A percentile compares a stretch with the other conserved stretches of the same genome.
These are phyloP conservation scores for Myiothlypis chrysogaster DNA, from an alignment of 2,797 vertebrate species.

Conservation along the genomic window DNA sequence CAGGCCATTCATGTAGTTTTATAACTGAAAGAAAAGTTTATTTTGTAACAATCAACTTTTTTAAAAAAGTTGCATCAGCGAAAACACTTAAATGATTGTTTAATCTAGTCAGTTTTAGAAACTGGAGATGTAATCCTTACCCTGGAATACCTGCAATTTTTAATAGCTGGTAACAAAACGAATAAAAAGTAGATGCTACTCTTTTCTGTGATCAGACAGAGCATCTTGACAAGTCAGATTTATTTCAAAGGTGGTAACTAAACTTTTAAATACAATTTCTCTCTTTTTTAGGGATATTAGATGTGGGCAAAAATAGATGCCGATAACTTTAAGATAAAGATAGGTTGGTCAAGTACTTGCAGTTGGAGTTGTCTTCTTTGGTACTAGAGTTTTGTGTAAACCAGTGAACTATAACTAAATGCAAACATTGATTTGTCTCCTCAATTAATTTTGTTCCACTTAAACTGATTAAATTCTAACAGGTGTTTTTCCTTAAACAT, in stretches of 20 bases:
- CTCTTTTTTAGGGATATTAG: not conserved
- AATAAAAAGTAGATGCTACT: not conserved
- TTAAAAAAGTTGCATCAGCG: rapidly evolving
- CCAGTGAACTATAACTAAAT: not conserved
- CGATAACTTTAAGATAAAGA: not conserved
- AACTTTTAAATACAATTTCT: not conserved
- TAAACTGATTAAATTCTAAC: not conserved
- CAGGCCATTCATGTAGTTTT: not conserved
- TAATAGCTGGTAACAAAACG: not conserved
- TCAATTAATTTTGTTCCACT: not conserved
- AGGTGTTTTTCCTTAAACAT: not conserved
- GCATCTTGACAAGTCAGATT: not conserved
- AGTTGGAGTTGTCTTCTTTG: not conserved
- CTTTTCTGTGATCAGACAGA: not conserved
- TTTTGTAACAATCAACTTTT: not conserved
- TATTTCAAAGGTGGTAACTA: not conserved
- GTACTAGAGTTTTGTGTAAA: not conserved
- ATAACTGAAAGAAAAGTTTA: not conserved
- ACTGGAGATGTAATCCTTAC: not conserved
- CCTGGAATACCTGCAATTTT: not conserved
- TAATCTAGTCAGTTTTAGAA: not conserved
- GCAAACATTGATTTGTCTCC: not conserved
- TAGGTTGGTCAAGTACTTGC: not conserved
- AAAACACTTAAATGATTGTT: not conserved
- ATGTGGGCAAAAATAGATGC: not conserved